phyloP scores from a whole-genome alignment of 2,888 invertebrate genomes.

The Ormyrus pomaceus region DNA sequence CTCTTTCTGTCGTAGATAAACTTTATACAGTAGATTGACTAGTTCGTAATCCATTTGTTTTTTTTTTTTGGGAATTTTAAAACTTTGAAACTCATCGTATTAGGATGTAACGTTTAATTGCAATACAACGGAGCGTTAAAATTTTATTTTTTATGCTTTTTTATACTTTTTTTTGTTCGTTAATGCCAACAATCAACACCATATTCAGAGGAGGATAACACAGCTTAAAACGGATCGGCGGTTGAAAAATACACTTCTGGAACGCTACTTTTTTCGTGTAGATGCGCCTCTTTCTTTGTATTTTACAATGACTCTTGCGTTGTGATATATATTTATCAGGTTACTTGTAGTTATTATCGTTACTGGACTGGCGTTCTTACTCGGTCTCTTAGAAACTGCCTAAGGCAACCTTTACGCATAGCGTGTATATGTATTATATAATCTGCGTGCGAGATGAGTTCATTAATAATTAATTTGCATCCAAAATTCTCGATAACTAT shows the following conservation, averaged over 20 bases:
- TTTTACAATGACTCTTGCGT: constrained; percentile 42
- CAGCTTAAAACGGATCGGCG: constrained; percentile 38
- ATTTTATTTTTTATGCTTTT: constrained; percentile 26
- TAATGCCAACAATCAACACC: constrained; percentile 37
- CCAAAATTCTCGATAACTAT: not conserved
- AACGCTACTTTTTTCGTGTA: constrained; percentile 12
- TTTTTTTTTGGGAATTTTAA: too few species aligned
- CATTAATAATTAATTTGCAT: constrained; percentile 36
- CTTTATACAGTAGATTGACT: constrained; percentile 54
- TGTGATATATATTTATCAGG: constrained; percentile 36
- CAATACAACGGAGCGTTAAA: constrained; percentile 15
- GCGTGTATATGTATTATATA: constrained; percentile 36
- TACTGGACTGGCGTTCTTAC: constrained; percentile 63
- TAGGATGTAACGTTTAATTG: constrained; percentile 23
- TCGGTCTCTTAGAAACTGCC: constrained; percentile 62
- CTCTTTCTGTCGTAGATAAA: constrained; percentile 51
- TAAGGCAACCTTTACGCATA: constrained; percentile 61
- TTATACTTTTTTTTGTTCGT: constrained; percentile 20
- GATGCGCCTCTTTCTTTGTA: constrained; percentile 17
- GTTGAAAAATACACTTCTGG: constrained; percentile 50
- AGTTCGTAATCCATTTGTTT: not conserved
- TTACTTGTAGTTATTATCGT: constrained; percentile 56
- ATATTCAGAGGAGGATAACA: constrained; percentile 32
- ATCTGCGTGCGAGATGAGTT: constrained; percentile 50
- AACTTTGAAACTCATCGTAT: not conserved